Evolutionary conservation across 2,888 invertebrate genomes (phyloP).

Genomic region (Lasioglossum oenotherae): DNA sequence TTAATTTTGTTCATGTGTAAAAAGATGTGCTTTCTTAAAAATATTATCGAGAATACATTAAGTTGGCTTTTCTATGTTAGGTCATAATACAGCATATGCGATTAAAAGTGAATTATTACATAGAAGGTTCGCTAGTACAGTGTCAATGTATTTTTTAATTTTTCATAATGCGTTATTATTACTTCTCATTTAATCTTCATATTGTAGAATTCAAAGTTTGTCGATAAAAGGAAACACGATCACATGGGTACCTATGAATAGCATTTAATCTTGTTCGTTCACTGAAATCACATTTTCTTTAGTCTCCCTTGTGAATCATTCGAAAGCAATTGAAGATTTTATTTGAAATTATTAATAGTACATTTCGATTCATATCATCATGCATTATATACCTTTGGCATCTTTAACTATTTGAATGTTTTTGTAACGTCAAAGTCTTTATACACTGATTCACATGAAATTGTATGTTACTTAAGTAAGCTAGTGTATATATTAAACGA

Average conservation of each 20-base stretch:
- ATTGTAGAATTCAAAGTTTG: not conserved
- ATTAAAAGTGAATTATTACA: conserved; percentile 19
- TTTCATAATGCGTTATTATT: conserved; percentile 1
- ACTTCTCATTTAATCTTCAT: not conserved
- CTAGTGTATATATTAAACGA: conserved; percentile 41
- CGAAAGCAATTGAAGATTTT: not conserved
- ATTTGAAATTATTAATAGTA: conserved; percentile 26
- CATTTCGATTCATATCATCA: conserved; percentile 18
- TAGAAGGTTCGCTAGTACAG: conserved; percentile 19
- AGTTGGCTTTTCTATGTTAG: conserved; percentile 34
- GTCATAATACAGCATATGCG: conserved; percentile 16
- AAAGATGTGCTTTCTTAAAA: not conserved
- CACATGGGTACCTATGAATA: not conserved
- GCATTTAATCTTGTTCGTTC: conserved; percentile 5
- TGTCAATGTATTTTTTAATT: conserved; percentile 11
- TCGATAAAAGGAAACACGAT: not conserved
- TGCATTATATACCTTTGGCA: conserved; percentile 17
- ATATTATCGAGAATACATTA: not conserved
- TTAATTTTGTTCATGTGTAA: not conserved
- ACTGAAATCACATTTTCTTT: not conserved
- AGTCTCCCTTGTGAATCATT: not conserved
- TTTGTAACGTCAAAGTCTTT: conserved; percentile 19
- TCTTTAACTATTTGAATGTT: conserved; percentile 27
- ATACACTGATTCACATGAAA: conserved; percentile 26
- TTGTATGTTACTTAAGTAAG: conserved; percentile 41